These are phyloP conservation scores for Leptinotarsa haldemani DNA, from an alignment of 2,888 invertebrate species.

Conservation along the genomic window DNA sequence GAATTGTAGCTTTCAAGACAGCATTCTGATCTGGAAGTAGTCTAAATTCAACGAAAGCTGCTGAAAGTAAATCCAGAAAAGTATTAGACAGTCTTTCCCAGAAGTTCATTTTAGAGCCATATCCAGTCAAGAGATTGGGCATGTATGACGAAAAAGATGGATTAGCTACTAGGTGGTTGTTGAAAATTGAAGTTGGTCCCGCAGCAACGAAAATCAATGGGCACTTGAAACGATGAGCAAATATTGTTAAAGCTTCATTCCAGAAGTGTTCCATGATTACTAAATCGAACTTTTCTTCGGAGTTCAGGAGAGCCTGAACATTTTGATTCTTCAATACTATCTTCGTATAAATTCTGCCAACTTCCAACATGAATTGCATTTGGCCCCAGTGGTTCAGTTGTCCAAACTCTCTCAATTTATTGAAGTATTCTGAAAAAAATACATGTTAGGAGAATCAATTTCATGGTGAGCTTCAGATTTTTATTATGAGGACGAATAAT, in stretches of 20 bases:
- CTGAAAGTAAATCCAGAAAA: constrained; percentile 46
- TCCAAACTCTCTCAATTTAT: constrained; percentile 7
- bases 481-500: too few species aligned
- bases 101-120: constrained; percentile 66
- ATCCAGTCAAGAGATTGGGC: constrained; percentile 64
- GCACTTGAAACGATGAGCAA: constrained; percentile 37
- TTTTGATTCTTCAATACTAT: constrained; percentile 42
- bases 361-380: constrained; percentile 12
- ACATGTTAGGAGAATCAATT: too few species aligned
- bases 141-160: constrained; percentile 67
- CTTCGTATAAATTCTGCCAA: constrained; percentile 26
- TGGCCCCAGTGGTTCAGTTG: constrained; percentile 25
- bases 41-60: constrained; percentile 26
- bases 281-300: constrained; percentile 55
- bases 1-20: constrained; percentile 51
- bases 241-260: constrained; percentile 49
- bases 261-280: constrained; percentile 55
- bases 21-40: constrained; percentile 41
- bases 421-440: neutral
- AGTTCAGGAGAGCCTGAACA: constrained; percentile 53
- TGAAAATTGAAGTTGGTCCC: constrained; percentile 35
- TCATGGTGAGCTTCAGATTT: too few species aligned
- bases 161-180: constrained; percentile 65
- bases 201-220: constrained; percentile 35
- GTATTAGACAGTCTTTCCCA: constrained; percentile 69